These are phyloP conservation scores for Aethes cnicana DNA, from an alignment of 2,888 invertebrate species.

Conservation along the genomic window DNA sequence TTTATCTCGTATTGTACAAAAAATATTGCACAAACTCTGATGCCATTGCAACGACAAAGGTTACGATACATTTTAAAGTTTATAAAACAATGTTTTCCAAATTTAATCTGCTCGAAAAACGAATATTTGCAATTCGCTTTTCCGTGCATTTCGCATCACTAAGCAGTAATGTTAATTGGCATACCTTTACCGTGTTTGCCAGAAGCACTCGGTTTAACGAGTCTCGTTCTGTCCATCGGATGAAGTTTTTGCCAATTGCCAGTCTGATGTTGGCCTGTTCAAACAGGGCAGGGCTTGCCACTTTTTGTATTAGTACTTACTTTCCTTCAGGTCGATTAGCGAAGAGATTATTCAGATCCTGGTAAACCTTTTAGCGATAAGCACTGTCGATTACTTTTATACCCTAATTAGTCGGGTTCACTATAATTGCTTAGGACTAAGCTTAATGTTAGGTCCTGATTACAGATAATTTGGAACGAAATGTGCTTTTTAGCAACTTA, in stretches of 20 bases:
- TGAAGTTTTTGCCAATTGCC: slow-evolving; percentile 24
- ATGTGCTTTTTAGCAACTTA: neutral
- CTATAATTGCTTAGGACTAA: slow-evolving; percentile 1
- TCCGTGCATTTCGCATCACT: slow-evolving; percentile 20
- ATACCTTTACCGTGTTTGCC: slow-evolving; percentile 55
- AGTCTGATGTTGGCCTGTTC: slow-evolving; percentile 10
- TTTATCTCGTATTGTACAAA: too few relatives aligned
- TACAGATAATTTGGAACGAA: slow-evolving; percentile 8
- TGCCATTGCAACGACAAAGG: too few relatives aligned
- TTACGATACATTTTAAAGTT: too few relatives aligned
- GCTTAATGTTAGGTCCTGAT: slow-evolving; percentile 6
- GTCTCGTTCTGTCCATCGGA: slow-evolving; percentile 36
- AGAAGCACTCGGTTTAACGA: slow-evolving; percentile 58
- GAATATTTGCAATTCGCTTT: neutral
- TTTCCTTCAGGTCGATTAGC: slow-evolving; percentile 4
- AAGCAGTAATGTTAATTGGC: slow-evolving; percentile 54
- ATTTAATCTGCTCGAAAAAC: neutral
- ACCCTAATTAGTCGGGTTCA: slow-evolving; percentile 16
- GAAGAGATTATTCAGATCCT: slow-evolving; percentile 3
- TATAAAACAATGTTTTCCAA: neutral
- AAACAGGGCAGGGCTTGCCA: neutral
- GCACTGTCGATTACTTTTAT: slow-evolving; percentile 11
- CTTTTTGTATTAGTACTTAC: neutral
- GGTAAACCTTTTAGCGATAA: slow-evolving; percentile 18
- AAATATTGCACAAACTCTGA: too few relatives aligned